Base-by-base conservation (phyloP, 2,888 invertebrate genomes). In the Troilus luridus region DNA sequence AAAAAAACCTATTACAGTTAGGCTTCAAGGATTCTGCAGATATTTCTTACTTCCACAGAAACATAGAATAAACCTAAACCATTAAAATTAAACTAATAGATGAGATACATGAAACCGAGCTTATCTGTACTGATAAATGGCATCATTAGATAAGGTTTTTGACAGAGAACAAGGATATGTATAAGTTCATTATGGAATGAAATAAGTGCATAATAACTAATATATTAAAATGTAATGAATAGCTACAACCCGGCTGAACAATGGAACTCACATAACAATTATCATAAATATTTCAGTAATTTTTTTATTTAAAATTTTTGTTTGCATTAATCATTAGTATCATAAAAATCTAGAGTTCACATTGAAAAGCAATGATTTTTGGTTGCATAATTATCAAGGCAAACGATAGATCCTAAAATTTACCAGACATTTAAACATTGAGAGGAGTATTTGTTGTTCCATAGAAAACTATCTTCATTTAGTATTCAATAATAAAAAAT, bases 201-300 rank as follows among this genome's bases (percentile, higher is more conserved):
- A 24, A 85, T 56, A 85, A 72, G 14, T 72, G 27, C 11, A 56
- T 85, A 85, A 85, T 58, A 85, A 41, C 58, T 85, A 85, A 85
- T 85, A 58, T 58, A 3, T 85, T 85, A 85, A 54, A 56, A 21
- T 12, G n/a, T 85, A 58, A n/a, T 41, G 41, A 58, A 81, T 54
- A 85, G 56, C 21, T n/a, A 85, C 56, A 85, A 56, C n/a, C 58
- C 85, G n/a, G 85, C n/a, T 56, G 85, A 85, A 85, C 56, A 3
- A 19, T 21, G 11, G 7, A 56, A n/a, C 19, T 85, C 56, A 21
- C 11, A 9, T 11, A 8, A 54, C 21, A 56, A n/a, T 11, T 85
- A 56, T 21, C 6, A 56, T 77, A 67, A 67, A 67, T 17, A 67
- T 77, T 41, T 77, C 14, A 77, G 27, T 41, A 41, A 14, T 77